Base-by-base conservation (phyloP, 2,888 invertebrate species). In the Alloscopus bannaensis region DNA sequence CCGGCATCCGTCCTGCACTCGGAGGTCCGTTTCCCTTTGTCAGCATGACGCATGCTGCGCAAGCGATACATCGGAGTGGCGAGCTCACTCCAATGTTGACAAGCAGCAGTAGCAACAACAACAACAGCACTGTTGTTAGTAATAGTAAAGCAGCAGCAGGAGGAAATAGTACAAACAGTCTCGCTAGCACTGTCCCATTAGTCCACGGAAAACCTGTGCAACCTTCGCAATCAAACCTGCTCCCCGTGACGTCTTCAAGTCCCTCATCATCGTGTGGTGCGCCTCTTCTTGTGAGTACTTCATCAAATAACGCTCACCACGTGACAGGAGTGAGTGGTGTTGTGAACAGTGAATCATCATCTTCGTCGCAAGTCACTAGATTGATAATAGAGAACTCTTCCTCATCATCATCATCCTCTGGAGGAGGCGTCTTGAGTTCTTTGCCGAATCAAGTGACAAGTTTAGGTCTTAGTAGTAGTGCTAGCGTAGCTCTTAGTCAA, bases 21-120 rank as follows among this genome's bases (percentile, higher is more conserved):
- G 86, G 81, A 81, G 89, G 93, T 88, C 91, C 92, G 88, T 96
- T 93, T 89, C 95, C 96, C 50, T 96, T 96, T 88, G 94, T 95
- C 87, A 95, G 95, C 88, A 96, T 96, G 96, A 95, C 95, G 59
- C 94, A 94, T 87, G 94, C 91, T 64, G 91, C 94, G 82, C 92
- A 95, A 88, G 94, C 95, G 64, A 93, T 95, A 89, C 95, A 95
- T 87, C 91, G 92, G 87, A 92, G 94, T 87, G n/a, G n/a, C n/a
- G 93, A 90, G 82, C 87, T 76, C 40, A 65, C 60, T 57, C 81
- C 77, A 60, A 50, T 78, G 88, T 66, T 85, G 66, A 73, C 65
- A 80, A 81, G 28, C 71, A 80, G 47, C 81, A 75, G 70, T 69
- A 69, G 47, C 75, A 80, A 52, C 68, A 71, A 29, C 45, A 71